phyloP scores from a whole-genome alignment of 2,888 invertebrate genomes.

The Escarpia spicata region DNA sequence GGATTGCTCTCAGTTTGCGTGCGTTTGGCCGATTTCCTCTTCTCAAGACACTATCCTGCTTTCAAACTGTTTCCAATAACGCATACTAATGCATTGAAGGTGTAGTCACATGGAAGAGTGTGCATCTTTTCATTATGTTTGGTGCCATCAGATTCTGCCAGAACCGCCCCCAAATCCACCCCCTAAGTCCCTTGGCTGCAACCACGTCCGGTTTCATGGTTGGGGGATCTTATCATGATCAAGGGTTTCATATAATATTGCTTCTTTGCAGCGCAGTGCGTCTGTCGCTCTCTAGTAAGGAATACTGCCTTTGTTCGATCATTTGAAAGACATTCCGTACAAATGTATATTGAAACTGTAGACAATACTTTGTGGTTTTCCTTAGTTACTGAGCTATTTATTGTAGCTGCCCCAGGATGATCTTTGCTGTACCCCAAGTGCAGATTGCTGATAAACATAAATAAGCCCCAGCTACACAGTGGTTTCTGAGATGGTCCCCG shows the following conservation, averaged over 20 bases:
- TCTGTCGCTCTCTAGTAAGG: neutral
- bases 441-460: slow-evolving; percentile 16
- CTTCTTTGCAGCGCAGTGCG: neutral
- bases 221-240: neutral
- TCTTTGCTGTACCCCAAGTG: neutral
- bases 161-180: neutral
- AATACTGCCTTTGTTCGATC: neutral
- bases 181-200: neutral
- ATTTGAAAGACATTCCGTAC: neutral
- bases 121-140: slow-evolving; percentile 4
- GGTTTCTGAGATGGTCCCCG: neutral
- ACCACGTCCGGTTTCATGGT: neutral
- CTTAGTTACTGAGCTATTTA: slow-evolving; percentile 5
- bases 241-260: neutral
- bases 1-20: neutral
- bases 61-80: neutral
- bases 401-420: neutral
- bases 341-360: neutral
- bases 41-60: neutral
- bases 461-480: neutral
- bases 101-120: neutral
- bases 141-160: neutral
- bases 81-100: neutral
- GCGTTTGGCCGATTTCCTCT: neutral
- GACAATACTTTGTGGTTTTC: neutral